Percentiles rank a stretch among this genome's conserved stretches.
Evolutionary conservation across 2,888 invertebrate genomes (phyloP).

Genomic region (Patella caerulea): DNA sequence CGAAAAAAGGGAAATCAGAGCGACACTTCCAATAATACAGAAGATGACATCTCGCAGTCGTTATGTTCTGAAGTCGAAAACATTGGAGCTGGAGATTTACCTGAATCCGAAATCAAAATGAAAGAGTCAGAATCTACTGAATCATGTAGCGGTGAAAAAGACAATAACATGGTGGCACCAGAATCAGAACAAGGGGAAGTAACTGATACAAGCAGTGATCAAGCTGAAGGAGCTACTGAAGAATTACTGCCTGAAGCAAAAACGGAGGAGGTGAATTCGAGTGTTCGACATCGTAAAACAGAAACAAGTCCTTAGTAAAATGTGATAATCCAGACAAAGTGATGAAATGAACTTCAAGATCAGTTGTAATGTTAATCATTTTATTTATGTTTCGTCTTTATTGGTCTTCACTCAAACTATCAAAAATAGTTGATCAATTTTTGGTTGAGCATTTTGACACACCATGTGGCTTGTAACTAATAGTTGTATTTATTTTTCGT

Average conservation of each 20-base stretch:
- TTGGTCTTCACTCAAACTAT: too few relatives aligned
- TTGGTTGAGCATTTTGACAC: too few relatives aligned
- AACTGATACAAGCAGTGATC: too few relatives aligned
- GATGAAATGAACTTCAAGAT: too few relatives aligned
- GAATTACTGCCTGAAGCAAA: neutral
- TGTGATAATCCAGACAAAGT: too few relatives aligned
- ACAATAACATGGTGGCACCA: neutral
- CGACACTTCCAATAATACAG: constrained; percentile 18
- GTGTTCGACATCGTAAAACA: neutral
- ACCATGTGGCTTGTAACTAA: too few relatives aligned
- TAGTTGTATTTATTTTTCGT: too few relatives aligned
- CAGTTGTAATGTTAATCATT: too few relatives aligned
- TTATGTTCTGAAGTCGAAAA: constrained; percentile 35
- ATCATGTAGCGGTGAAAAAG: constrained; percentile 9
- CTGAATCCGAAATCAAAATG: neutral
- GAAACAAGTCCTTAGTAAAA: neutral
- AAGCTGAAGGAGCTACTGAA: neutral
- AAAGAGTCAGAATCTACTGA: neutral
- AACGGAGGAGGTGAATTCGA: neutral
- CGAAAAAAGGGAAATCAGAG: constrained; percentile 37
- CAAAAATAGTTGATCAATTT: too few relatives aligned
- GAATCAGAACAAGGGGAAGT: neutral
- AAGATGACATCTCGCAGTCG: constrained; percentile 13
- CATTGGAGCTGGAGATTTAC: constrained; percentile 17
- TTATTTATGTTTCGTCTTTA: too few relatives aligned